Conservation (phyloP, 2,888 invertebrate species). For the Nephrocerus scutellatus region DNA sequence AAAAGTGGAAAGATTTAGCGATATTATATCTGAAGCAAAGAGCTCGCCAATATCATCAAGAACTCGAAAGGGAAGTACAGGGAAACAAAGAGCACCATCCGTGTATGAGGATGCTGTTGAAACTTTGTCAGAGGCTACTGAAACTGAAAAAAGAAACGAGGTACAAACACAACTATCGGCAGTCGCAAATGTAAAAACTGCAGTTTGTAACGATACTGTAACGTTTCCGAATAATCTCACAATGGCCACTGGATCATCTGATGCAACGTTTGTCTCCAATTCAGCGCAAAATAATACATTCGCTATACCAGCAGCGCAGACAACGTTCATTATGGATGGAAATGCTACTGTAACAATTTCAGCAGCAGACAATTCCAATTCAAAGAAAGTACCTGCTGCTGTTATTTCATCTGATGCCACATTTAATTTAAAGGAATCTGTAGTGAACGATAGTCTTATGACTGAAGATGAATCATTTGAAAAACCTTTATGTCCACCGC, state of each 20-base stretch:
- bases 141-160: slow-evolving; percentile 3
- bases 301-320: slow-evolving; percentile 22
- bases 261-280: slow-evolving; percentile 30
- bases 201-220: slow-evolving; percentile 21
- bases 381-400: slow-evolving; percentile 7
- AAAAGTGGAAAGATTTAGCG: slow-evolving; percentile 41
- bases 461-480: slow-evolving; percentile 42
- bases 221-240: slow-evolving; percentile 23
- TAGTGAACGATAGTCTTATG: slow-evolving; percentile 33
- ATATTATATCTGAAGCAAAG: slow-evolving; percentile 24
- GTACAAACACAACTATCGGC: slow-evolving; percentile 3
- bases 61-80: slow-evolving; percentile 31
- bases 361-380: slow-evolving; percentile 12
- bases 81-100: slow-evolving; percentile 29
- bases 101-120: slow-evolving; percentile 49
- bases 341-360: slow-evolving; percentile 26
- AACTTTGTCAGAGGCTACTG: slow-evolving; percentile 10
- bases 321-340: slow-evolving; percentile 28
- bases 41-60: slow-evolving; percentile 31
- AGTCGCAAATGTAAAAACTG: slow-evolving; percentile 22
- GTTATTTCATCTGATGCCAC: slow-evolving; percentile 24
- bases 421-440: slow-evolving; percentile 26
- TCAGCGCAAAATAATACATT: slow-evolving; percentile 25
- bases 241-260: slow-evolving; percentile 19
- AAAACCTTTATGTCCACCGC: slow-evolving; percentile 17